Evolutionary conservation across 2,797 vertebrate genomes (phyloP).

Genomic region (Melanotaenia nigrans): DNA sequence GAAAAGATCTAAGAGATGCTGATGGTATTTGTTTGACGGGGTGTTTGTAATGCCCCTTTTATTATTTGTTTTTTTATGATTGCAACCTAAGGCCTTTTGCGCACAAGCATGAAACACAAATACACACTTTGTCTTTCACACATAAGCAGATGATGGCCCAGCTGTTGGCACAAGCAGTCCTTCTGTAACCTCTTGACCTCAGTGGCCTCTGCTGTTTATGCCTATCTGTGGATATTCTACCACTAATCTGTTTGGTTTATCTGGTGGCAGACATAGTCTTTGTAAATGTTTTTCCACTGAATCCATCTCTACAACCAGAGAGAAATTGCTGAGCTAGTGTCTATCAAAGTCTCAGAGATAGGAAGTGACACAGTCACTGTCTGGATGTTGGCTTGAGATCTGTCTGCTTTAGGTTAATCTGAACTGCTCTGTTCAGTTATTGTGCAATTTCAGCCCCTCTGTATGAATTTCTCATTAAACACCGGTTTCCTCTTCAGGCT

Average conservation of each 20-base stretch:
- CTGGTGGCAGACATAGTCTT: conserved; percentile 24
- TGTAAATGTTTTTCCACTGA: conserved; percentile 18
- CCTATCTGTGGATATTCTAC: conserved; percentile 28
- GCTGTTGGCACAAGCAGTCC: conserved; percentile 42
- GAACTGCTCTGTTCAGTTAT: conserved; percentile 33
- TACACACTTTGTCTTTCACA: conserved; percentile 52
- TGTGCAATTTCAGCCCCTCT: conserved; percentile 26
- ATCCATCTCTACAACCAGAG: conserved; percentile 26
- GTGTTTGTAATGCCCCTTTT: conserved; percentile 11
- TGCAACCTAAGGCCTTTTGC: conserved; percentile 27
- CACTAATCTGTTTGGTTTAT: conserved; percentile 26
- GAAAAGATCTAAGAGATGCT: conserved; percentile 37
- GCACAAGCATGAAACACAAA: conserved; percentile 39
- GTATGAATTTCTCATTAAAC: conserved; percentile 37
- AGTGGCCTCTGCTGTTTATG: conserved; percentile 46
- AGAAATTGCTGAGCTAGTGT: conserved; percentile 46
- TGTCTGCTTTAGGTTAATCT: conserved; percentile 55
- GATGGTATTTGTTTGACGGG: conserved; percentile 32
- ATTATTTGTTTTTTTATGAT: conserved; percentile 59
- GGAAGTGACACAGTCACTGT: conserved; percentile 63
- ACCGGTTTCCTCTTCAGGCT: conserved; percentile 45
- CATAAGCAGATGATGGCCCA: conserved; percentile 63
- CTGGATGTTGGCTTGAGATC: conserved; percentile 50
- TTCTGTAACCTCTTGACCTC: conserved; percentile 50
- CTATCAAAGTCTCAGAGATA: conserved; percentile 48